A percentile compares a stretch with the other conserved stretches of the same genome.
These are phyloP conservation scores for Tenthredo mesomela DNA, from an alignment of 2,888 invertebrate genomes.

Conservation along the genomic window DNA sequence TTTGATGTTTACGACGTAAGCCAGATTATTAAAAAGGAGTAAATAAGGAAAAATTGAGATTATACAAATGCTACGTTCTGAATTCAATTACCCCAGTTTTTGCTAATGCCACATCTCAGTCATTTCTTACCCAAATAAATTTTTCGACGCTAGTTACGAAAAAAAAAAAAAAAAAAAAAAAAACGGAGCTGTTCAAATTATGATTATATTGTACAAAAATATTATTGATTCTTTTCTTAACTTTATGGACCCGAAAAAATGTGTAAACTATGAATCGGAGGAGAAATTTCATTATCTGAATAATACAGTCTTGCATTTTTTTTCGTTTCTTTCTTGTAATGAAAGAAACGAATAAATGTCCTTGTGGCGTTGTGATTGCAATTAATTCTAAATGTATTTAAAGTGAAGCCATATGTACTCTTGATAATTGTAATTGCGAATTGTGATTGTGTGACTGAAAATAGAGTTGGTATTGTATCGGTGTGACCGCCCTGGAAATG, in stretches of 20 bases:
- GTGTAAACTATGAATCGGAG: neutral
- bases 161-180: neutral
- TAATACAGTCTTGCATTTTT: neutral
- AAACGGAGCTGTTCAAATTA: neutral
- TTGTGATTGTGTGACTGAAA: neutral
- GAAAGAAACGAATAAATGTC: neutral
- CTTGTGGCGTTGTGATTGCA: neutral
- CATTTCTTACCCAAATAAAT: neutral
- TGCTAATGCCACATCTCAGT: neutral
- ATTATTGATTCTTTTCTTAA: neutral
- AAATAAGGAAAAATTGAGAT: neutral
- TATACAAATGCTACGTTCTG: neutral
- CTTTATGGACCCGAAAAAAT: neutral
- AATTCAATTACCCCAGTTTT: neutral
- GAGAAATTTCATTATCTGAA: neutral
- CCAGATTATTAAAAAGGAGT: too few relatives aligned
- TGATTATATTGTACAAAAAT: neutral
- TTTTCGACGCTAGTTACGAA: neutral
- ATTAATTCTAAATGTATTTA: slow-evolving; percentile 17
- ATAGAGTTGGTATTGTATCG: neutral
- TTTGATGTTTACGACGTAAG: neutral
- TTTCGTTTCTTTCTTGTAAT: neutral
- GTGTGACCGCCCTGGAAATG: neutral
- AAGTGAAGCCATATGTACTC: neutral
- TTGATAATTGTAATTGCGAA: slow-evolving; percentile 15